These are phyloP conservation scores for Pachyramphus minor DNA, from an alignment of 2,113 vertebrate species.

Conservation along the genomic window DNA sequence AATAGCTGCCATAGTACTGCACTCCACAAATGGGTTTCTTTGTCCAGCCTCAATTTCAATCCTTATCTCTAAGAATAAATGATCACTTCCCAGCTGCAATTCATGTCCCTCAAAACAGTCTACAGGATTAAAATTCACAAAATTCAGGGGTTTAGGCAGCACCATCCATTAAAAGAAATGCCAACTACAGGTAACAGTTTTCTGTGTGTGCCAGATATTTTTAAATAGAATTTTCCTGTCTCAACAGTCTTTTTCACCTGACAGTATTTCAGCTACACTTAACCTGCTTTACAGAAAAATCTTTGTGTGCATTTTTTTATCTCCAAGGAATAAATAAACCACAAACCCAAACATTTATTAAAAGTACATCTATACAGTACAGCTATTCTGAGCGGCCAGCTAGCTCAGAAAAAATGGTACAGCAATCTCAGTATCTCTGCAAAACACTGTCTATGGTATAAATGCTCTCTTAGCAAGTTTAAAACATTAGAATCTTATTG, in stretches of 20 bases:
- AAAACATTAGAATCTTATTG: neutral
- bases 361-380: neutral
- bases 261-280: neutral
- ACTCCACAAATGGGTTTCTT: neutral
- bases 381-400: neutral
- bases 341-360: neutral
- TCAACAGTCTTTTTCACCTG: neutral
- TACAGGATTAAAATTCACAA: neutral
- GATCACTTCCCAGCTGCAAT: neutral
- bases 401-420: neutral
- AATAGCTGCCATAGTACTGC: neutral
- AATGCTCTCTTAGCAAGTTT: neutral
- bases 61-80: neutral
- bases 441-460: neutral
- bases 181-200: neutral
- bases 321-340: neutral
- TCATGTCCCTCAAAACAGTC: neutral
- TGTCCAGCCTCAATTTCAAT: neutral
- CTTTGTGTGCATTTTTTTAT: neutral
- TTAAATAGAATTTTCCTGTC: neutral
- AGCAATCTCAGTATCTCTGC: neutral
- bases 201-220: neutral
- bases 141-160: neutral
- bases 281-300: neutral
- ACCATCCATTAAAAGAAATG: neutral